These are phyloP conservation scores for Ormia ochracea DNA, from an alignment of 2,888 invertebrate species.

Conservation along the genomic window DNA sequence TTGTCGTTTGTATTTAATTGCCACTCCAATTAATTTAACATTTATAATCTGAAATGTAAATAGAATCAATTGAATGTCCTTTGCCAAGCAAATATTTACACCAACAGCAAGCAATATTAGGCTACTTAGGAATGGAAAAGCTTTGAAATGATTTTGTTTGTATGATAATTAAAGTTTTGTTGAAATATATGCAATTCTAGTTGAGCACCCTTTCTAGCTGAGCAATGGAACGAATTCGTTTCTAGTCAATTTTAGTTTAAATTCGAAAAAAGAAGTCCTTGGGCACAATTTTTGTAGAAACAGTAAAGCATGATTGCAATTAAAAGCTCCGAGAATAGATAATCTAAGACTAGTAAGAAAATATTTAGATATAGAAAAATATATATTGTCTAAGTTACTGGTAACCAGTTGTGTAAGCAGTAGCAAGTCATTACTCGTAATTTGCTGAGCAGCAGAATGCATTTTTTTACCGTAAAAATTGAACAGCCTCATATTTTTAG, in stretches of 20 bases:
- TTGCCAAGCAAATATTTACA: neutral
- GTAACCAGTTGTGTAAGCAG: neutral
- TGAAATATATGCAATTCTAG: neutral
- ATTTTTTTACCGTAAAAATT: neutral
- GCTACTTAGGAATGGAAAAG: neutral
- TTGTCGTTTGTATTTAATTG: slow-evolving; percentile 20
- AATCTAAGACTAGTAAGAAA: neutral
- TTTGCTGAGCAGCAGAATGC: too few relatives aligned
- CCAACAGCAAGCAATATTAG: slow-evolving; percentile 4
- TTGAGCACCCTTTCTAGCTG: neutral
- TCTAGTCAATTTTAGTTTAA: slow-evolving; percentile 43
- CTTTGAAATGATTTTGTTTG: neutral
- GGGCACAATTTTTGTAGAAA: too few relatives aligned
- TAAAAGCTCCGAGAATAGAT: neutral
- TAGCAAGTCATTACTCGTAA: neutral
- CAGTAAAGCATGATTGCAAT: neutral
- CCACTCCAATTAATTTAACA: slow-evolving; percentile 52
- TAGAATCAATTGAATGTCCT: slow-evolving; percentile 70
- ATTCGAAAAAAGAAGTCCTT: too few relatives aligned
- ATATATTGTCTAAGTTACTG: neutral
- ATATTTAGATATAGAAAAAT: neutral
- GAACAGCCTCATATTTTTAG: neutral
- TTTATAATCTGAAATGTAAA: slow-evolving; percentile 69
- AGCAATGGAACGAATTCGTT: neutral
- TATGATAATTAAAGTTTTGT: slow-evolving; percentile 36